Percentiles rank a stretch among this genome's conserved stretches.
These are phyloP conservation scores for Holacanthus passer DNA, from an alignment of 2,113 vertebrate species.

Conservation along the genomic window DNA sequence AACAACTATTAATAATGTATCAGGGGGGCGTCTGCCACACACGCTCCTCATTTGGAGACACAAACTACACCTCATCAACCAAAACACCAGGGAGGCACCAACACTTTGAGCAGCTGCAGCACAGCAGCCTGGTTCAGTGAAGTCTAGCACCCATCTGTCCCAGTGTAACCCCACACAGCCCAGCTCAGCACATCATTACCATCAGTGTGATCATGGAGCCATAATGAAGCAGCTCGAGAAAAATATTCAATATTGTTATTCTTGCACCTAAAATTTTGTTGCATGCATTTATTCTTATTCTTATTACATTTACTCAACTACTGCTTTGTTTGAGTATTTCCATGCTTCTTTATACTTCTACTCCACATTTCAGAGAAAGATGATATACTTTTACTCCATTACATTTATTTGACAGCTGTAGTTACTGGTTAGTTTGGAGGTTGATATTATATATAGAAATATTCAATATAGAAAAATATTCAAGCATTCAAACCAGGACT, in stretches of 20 bases:
- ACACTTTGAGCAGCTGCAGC: conserved; percentile 56
- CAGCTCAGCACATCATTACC: background rate
- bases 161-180: conserved; percentile 1
- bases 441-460: background rate
- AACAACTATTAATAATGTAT: conserved; percentile 79
- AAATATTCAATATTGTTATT: background rate
- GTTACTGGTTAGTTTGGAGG: background rate
- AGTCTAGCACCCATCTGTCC: conserved; percentile 32
- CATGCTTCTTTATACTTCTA: too few species aligned
- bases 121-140: conserved; percentile 31
- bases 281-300: background rate
- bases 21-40: conserved; percentile 45
- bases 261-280: background rate
- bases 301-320: background rate
- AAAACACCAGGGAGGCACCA: conserved; percentile 61
- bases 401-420: background rate
- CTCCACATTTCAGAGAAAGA: too few species aligned
- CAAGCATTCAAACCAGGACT: too few species aligned
- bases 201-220: too few species aligned
- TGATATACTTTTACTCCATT: background rate
- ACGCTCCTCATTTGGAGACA: conserved; percentile 54
- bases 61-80: conserved; percentile 66
- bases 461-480: too few species aligned
- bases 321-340: background rate
- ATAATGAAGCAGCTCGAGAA: background rate